Percentiles rank a stretch among this genome's conserved stretches.
These are phyloP conservation scores for Arbacia lixula DNA, from an alignment of 53 echinoderm and acorn worm genomes.

Conservation along the genomic window DNA sequence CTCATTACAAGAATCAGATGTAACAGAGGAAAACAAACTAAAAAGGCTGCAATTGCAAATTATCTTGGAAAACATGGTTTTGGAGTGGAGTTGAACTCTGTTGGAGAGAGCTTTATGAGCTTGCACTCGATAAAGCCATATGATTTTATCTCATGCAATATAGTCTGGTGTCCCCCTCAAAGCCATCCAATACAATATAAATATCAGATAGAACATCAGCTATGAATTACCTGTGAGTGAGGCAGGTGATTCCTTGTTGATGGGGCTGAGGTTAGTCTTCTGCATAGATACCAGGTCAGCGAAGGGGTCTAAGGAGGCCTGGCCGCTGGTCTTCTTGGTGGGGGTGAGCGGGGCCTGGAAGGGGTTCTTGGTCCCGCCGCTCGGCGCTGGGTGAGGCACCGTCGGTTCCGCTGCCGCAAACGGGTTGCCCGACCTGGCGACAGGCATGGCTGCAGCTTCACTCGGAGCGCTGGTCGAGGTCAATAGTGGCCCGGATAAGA, in stretches of 20 bases:
- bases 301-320: slow-evolving; percentile 65
- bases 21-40: too few relatives aligned
- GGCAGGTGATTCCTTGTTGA: slow-evolving; percentile 37
- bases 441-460: not conserved
- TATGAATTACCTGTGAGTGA: slow-evolving; percentile 28
- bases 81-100: too few relatives aligned
- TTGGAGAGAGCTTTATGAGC: too few relatives aligned
- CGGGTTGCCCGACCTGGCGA: slow-evolving; percentile 16
- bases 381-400: slow-evolving; percentile 43
- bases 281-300: slow-evolving; percentile 84
- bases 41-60: too few relatives aligned
- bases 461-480: not conserved
- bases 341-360: slow-evolving; percentile 7
- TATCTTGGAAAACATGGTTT: too few relatives aligned
- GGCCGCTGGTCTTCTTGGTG: not conserved
- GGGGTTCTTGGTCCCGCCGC: slow-evolving; percentile 17
- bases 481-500: not conserved
- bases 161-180: too few relatives aligned
- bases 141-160: too few relatives aligned
- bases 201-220: too few relatives aligned
- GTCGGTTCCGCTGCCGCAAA: slow-evolving; percentile 43
- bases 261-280: slow-evolving; percentile 41
- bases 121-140: too few relatives aligned
- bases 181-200: too few relatives aligned
- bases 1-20: too few relatives aligned